phyloP scores from a whole-genome alignment of 2,797 vertebrate genomes.

The Catamblyrhynchus diadema region DNA sequence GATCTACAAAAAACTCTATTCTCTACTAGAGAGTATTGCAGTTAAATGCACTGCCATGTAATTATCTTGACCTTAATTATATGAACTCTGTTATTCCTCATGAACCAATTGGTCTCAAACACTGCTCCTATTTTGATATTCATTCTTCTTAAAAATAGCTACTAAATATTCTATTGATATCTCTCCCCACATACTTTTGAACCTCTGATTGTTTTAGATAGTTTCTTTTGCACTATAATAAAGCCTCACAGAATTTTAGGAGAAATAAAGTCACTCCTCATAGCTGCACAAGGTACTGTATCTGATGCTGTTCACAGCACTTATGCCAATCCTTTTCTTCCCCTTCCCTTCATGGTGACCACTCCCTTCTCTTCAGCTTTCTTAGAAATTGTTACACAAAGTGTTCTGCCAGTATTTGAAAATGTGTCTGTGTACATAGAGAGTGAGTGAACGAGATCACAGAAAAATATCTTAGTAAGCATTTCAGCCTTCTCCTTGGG shows the following conservation, averaged over 20 bases:
- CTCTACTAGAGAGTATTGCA: neutral
- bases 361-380: neutral
- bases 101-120: neutral
- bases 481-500: neutral
- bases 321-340: neutral
- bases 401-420: neutral
- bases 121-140: neutral
- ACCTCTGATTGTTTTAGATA: neutral
- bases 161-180: neutral
- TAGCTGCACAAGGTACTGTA: neutral
- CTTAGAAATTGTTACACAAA: neutral
- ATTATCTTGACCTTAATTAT: neutral
- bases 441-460: neutral
- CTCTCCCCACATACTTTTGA: neutral
- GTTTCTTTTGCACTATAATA: neutral
- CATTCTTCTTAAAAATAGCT: neutral
- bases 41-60: neutral
- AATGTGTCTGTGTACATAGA: neutral
- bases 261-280: neutral
- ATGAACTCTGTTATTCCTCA: neutral
- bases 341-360: neutral
- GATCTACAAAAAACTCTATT: neutral
- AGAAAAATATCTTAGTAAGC: slow-evolving; percentile 46
- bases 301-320: neutral
- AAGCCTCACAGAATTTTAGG: neutral